phyloP scores from a whole-genome alignment of 2,888 invertebrate species.

The Torymus auratus region DNA sequence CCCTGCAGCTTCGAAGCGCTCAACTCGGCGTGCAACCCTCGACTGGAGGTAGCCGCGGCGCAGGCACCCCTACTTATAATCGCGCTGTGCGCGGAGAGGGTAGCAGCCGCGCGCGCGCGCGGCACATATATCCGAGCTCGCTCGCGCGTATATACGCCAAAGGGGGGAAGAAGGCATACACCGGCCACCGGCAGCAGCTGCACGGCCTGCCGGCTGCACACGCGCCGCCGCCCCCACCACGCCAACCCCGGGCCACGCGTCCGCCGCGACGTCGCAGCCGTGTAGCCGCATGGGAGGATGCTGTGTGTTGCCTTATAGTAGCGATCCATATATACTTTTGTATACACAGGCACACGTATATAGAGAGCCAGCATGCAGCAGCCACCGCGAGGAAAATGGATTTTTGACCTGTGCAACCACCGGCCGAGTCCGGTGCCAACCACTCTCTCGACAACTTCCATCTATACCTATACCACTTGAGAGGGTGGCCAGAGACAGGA shows the following conservation, averaged over 20 bases:
- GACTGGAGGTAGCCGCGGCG: slow-evolving; percentile 73
- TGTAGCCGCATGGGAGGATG: slow-evolving; percentile 8
- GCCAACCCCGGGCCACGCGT: slow-evolving; percentile 50
- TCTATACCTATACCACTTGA: too few relatives aligned
- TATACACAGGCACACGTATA: too few relatives aligned
- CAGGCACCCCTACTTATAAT: slow-evolving; percentile 76
- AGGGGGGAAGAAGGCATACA: slow-evolving; percentile 63
- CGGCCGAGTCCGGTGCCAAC: too few relatives aligned
- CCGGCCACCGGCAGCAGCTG: slow-evolving; percentile 49
- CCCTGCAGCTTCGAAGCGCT: slow-evolving; percentile 29
- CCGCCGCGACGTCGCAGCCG: slow-evolving; percentile 35
- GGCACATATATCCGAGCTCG: slow-evolving; percentile 23
- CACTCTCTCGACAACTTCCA: too few relatives aligned
- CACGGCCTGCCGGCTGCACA: slow-evolving; percentile 49
- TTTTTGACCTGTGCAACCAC: too few relatives aligned
- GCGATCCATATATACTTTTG: too few relatives aligned
- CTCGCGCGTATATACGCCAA: slow-evolving; percentile 62
- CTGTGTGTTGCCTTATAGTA: too few relatives aligned
- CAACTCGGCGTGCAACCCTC: slow-evolving; percentile 72
- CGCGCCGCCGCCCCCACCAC: slow-evolving; percentile 54
- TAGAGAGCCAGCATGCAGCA: too few relatives aligned
- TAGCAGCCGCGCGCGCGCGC: slow-evolving; percentile 20
- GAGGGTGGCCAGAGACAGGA: too few relatives aligned
- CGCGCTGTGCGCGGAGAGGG: slow-evolving; percentile 59
- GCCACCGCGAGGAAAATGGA: too few relatives aligned